Conservation (phyloP, 2,113 vertebrate genomes). For the Xyliphius kryptos region DNA sequence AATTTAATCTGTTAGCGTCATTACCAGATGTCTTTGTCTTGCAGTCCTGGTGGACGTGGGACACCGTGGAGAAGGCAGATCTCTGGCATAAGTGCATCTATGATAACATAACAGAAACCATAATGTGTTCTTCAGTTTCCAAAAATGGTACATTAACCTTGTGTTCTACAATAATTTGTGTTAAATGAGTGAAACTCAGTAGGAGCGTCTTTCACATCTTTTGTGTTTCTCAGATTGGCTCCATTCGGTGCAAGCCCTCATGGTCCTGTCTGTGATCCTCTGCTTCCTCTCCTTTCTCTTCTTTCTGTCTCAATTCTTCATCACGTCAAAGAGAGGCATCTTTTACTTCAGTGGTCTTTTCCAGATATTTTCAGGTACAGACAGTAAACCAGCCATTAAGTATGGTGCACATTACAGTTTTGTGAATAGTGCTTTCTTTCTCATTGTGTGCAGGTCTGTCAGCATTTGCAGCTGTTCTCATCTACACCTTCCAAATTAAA, state of each 20-base stretch:
- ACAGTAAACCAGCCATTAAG: neutral
- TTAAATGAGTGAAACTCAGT: no score
- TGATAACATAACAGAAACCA: constrained; percentile 55
- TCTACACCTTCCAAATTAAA: constrained; percentile 70
- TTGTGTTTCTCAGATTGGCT: constrained; percentile 67
- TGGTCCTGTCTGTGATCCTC: constrained; percentile 77
- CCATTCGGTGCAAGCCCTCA: constrained; percentile 78
- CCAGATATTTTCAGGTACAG: constrained; percentile 74
- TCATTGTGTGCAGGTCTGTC: constrained; percentile 60
- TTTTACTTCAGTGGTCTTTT: constrained; percentile 82
- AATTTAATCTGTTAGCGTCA: no score
- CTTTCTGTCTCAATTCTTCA: constrained; percentile 78
- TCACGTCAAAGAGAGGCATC: constrained; percentile 67
- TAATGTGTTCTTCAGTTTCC: constrained; percentile 65
- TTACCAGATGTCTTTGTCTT: neutral
- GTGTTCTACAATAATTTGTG: neutral
- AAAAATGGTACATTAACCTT: constrained; percentile 63
- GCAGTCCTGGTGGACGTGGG: constrained; percentile 80
- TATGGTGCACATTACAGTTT: neutral
- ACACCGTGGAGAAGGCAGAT: constrained; percentile 66
- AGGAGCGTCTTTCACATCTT: no score
- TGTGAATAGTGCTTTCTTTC: neutral
- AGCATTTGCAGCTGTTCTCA: constrained; percentile 71
- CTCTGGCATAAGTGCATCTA: constrained; percentile 78
- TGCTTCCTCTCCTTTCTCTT: constrained; percentile 78